These are phyloP conservation scores for Andrena chrysosceles DNA, from an alignment of 2,888 invertebrate species.

Conservation along the genomic window DNA sequence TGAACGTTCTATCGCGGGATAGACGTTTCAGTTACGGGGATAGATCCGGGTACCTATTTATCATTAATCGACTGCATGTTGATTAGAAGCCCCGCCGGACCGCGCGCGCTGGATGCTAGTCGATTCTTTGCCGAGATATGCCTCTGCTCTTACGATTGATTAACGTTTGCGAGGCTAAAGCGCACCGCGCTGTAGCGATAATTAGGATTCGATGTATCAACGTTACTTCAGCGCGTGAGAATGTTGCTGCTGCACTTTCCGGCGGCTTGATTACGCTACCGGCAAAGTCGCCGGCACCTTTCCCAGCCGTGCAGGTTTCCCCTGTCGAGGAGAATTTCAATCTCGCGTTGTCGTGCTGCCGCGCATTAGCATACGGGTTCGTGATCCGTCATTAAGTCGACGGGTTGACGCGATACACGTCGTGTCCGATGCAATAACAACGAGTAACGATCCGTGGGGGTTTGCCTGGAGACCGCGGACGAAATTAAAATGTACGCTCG, in stretches of 20 bases:
- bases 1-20: too few species aligned
- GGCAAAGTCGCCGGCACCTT: not conserved
- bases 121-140: constrained; percentile 5
- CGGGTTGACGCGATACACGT: constrained; percentile 11
- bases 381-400: constrained; percentile 26
- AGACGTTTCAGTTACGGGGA: too few species aligned
- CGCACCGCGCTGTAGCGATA: constrained; percentile 1
- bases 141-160: not conserved
- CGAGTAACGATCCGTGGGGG: constrained; percentile 14
- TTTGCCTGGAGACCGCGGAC: not conserved
- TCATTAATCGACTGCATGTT: constrained; percentile 2
- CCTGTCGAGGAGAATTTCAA: constrained; percentile 5
- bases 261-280: not conserved
- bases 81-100: not conserved
- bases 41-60: not conserved
- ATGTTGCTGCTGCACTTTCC: too few species aligned
- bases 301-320: not conserved
- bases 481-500: constrained; percentile 29
- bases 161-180: not conserved
- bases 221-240: too few species aligned
- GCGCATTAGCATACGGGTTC: constrained; percentile 43
- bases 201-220: not conserved
- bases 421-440: not conserved
- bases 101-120: not conserved
- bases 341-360: not conserved